These are phyloP conservation scores for Calephelis perditalis DNA, from an alignment of 2,888 invertebrate genomes.

Conservation along the genomic window DNA sequence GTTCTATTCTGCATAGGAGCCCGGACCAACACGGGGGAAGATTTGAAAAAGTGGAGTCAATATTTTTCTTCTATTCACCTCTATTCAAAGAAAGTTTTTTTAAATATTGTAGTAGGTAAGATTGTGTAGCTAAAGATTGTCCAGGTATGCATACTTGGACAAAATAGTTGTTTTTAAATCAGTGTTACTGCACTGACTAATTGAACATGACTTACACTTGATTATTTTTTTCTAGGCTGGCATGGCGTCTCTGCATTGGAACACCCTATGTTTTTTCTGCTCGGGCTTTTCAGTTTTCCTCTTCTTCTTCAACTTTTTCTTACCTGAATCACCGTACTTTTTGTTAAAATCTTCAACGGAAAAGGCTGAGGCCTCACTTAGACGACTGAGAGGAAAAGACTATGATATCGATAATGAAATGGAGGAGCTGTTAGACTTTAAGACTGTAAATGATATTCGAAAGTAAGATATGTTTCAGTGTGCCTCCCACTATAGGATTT, in stretches of 20 bases:
- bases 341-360: constrained; percentile 35
- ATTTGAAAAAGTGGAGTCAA: too few species aligned
- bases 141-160: too few species aligned
- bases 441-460: constrained; percentile 46
- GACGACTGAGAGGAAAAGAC: constrained; percentile 38
- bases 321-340: constrained; percentile 55
- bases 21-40: too few species aligned
- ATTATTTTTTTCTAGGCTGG: constrained; percentile 39
- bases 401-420: constrained; percentile 44
- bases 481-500: too few species aligned
- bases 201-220: too few species aligned
- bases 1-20: too few species aligned
- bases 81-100: too few species aligned
- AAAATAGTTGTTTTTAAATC: too few species aligned
- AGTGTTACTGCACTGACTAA: too few species aligned
- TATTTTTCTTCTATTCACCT: too few species aligned
- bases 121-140: too few species aligned
- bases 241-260: constrained; percentile 43
- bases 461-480: constrained; percentile 34
- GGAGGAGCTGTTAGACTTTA: constrained; percentile 44
- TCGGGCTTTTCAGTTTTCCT: constrained; percentile 33
- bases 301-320: constrained; percentile 33
- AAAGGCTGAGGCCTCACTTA: constrained; percentile 33
- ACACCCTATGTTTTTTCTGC: constrained; percentile 36
- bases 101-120: too few species aligned